Base-by-base conservation (phyloP, 2,113 vertebrate species). In the Camelus bactrianus region DNA sequence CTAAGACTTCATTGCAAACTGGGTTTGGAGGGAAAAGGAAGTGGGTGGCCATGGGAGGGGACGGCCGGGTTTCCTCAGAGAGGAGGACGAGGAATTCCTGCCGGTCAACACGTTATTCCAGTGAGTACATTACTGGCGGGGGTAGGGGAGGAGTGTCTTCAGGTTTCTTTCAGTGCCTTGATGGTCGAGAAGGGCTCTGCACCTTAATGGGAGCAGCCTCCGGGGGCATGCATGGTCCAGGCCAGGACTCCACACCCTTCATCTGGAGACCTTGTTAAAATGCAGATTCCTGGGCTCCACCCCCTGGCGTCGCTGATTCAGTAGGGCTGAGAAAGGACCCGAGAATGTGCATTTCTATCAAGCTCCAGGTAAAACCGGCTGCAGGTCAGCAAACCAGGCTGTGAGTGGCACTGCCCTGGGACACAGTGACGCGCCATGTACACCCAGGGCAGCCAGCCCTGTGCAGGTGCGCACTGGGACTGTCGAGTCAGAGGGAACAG, bases 361-460 rank as follows among this genome's bases (percentile, higher is more conserved):
- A 17, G 24, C n/a, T 58, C 70, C 28, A 12, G 69, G 30, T 35
- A 6, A 67, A 3, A 6, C n/a, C 38, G 5, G 32, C 48, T n/a
- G 7, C 17, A 26, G 91, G 17, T 76, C 50, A 32, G 50, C 60
- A 16, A 50, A 28, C 20, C 10, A 35, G 14, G 17, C 22, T 77
- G 10, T 1, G 20, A 22, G 5, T 0, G 30, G 56, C 28, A 22
- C 3, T 28, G 16, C 12, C 80, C 30, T 12, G 15, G 76, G n/a
- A 5, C 38, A 5, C 35, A 30, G 0, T 15, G 80, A 26, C 1
- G 10, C 20, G 14, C 28, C 16, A 2, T 12, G 72, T n/a, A 0
- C 24, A 16, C 15, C 3, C 16, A 19, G 35, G 6, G 26, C 20
- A 8, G 42, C 0, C 8, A 62, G 22, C 28, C 17, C 65, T 6